Evolutionary conservation across 2,888 invertebrate genomes (phyloP).

Genomic region (Ditylenchus weischeri): DNA sequence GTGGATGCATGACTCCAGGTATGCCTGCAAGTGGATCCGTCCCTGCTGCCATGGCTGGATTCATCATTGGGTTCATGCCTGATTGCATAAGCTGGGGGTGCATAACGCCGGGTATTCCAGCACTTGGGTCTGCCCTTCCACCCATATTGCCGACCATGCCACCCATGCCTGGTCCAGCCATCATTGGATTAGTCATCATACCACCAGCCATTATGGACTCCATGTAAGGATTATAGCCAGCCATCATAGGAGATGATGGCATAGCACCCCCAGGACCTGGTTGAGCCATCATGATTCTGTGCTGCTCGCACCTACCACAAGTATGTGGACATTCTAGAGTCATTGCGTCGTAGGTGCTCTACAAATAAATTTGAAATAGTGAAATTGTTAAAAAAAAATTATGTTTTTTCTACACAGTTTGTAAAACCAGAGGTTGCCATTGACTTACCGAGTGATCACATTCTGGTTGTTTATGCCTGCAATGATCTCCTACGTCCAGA

Average conservation of each 20-base stretch:
- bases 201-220: no score
- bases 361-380: no score
- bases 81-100: neutral
- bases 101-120: no score
- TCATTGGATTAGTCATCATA: neutral
- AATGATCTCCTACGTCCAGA: no score
- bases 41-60: neutral
- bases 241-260: neutral
- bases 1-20: no score
- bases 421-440: no score
- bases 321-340: slow-evolving; percentile 4
- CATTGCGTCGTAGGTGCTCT: neutral
- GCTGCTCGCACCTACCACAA: slow-evolving; percentile 3
- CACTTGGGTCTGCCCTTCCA: neutral
- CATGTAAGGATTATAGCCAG: neutral
- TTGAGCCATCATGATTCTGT: neutral
- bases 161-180: neutral
- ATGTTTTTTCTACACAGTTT: no score
- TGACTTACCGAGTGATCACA: no score
- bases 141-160: neutral
- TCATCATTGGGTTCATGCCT: slow-evolving; percentile 5
- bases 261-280: neutral
- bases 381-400: no score
- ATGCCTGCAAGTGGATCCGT: no score
- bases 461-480: no score